Conservation (phyloP, 2,888 invertebrate genomes). For the Chymomyza fuscimana region DNA sequence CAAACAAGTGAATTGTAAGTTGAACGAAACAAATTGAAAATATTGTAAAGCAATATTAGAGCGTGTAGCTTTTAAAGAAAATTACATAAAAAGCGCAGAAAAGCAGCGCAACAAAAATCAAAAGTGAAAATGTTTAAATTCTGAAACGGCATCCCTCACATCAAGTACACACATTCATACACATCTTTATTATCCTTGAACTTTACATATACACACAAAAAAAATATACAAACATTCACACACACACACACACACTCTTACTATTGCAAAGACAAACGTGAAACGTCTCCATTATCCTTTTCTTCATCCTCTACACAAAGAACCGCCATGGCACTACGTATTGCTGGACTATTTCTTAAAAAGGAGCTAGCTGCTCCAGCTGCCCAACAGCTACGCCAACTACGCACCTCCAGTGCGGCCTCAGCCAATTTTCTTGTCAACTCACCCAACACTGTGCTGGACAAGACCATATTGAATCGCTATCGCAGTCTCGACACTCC, state of each 20-base stretch:
- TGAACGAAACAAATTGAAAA: slow-evolving; percentile 17
- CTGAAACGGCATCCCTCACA: slow-evolving; percentile 39
- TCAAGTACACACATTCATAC: slow-evolving; percentile 26
- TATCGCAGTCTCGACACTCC: slow-evolving; percentile 85
- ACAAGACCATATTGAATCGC: slow-evolving; percentile 86
- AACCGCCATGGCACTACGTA: slow-evolving; percentile 75
- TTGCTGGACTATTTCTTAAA: slow-evolving; percentile 76
- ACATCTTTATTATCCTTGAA: slow-evolving; percentile 50
- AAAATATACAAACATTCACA: slow-evolving; percentile 18
- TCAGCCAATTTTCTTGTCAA: slow-evolving; percentile 75
- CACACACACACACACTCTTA: slow-evolving; percentile 17
- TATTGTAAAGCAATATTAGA: background rate
- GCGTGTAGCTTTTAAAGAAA: background rate
- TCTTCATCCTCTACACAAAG: slow-evolving; percentile 25
- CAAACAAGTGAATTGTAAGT: slow-evolving; percentile 57
- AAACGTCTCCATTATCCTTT: slow-evolving; percentile 42
- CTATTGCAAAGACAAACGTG: background rate
- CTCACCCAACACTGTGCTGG: slow-evolving; percentile 90
- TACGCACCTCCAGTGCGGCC: slow-evolving; percentile 46
- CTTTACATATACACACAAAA: slow-evolving; percentile 26
- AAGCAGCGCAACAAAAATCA: slow-evolving; percentile 21
- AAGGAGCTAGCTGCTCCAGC: slow-evolving; percentile 65
- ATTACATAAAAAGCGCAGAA: slow-evolving; percentile 22
- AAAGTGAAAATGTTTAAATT: slow-evolving; percentile 34
- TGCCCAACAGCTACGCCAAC: slow-evolving; percentile 58